Conservation (phyloP, 1,140 invertebrate species). For the Drosophila sproati region DNA sequence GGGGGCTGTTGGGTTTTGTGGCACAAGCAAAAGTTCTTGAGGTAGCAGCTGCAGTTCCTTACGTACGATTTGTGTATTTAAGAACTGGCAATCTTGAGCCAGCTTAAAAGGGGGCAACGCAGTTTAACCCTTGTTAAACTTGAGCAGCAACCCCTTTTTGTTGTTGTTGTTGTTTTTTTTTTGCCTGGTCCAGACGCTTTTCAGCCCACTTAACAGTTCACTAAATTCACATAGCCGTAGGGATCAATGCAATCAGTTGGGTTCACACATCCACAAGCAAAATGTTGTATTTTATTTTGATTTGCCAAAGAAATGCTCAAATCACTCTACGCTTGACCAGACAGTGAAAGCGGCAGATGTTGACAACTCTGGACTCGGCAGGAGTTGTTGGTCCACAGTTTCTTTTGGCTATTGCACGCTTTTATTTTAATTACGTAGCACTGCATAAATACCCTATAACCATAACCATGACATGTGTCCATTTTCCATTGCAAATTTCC, state of each 20-base stretch:
- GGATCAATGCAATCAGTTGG: constrained; percentile 24
- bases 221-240: constrained; percentile 49
- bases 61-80: background rate
- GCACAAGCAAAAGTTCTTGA: constrained; percentile 17
- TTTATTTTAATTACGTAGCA: constrained; percentile 75
- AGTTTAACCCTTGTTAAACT: constrained; percentile 77
- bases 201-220: constrained; percentile 68
- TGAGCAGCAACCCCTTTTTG: constrained; percentile 52
- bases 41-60: constrained; percentile 38
- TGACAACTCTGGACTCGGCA: constrained; percentile 30
- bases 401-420: constrained; percentile 71
- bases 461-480: constrained; percentile 69
- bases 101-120: constrained; percentile 47
- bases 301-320: constrained; percentile 26
- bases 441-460: constrained; percentile 20
- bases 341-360: constrained; percentile 49
- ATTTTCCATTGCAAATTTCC: constrained; percentile 44
- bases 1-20: constrained; percentile 29
- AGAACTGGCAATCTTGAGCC: constrained; percentile 47
- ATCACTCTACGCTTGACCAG: constrained; percentile 57
- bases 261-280: constrained; percentile 32
- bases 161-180: background rate
- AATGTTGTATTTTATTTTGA: constrained; percentile 39
- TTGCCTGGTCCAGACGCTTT: constrained; percentile 38
- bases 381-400: constrained; percentile 27